These are phyloP conservation scores for Ephialtes manifestator DNA, from an alignment of 2,888 invertebrate genomes.

Conservation along the genomic window DNA sequence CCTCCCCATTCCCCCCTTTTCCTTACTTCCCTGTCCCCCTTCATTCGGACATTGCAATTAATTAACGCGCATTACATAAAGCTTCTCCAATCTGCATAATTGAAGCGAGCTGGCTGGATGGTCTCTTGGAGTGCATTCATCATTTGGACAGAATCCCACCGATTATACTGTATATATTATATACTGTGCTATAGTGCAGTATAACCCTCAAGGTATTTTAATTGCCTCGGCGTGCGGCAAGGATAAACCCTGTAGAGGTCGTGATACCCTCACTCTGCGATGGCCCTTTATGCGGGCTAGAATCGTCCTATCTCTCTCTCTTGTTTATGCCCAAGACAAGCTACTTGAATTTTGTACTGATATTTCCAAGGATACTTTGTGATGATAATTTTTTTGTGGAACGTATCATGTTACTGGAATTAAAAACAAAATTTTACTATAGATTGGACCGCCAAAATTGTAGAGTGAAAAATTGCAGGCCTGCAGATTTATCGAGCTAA, in stretches of 20 bases:
- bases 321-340: too few species aligned
- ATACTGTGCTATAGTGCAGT: conserved; percentile 23
- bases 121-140: conserved; percentile 72
- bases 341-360: too few species aligned
- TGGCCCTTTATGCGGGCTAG: conserved; percentile 46
- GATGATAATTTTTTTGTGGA: too few species aligned
- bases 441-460: too few species aligned
- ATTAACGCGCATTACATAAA: conserved; percentile 81
- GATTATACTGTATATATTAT: conserved; percentile 62
- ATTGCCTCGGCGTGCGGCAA: conserved; percentile 71
- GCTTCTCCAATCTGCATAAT: conserved; percentile 80
- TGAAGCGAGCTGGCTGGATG: conserved; percentile 74
- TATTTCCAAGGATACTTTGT: too few species aligned
- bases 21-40: background rate
- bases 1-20: background rate
- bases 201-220: conserved; percentile 73
- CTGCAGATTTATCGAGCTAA: too few species aligned
- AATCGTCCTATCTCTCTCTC: background rate
- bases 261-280: background rate
- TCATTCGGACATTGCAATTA: conserved; percentile 77
- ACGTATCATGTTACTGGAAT: too few species aligned
- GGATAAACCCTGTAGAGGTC: conserved; percentile 29
- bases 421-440: too few species aligned
- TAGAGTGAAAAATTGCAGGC: too few species aligned
- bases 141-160: conserved; percentile 73